These are phyloP conservation scores for Diprion similis DNA, from an alignment of 1,140 invertebrate genomes.

Conservation along the genomic window DNA sequence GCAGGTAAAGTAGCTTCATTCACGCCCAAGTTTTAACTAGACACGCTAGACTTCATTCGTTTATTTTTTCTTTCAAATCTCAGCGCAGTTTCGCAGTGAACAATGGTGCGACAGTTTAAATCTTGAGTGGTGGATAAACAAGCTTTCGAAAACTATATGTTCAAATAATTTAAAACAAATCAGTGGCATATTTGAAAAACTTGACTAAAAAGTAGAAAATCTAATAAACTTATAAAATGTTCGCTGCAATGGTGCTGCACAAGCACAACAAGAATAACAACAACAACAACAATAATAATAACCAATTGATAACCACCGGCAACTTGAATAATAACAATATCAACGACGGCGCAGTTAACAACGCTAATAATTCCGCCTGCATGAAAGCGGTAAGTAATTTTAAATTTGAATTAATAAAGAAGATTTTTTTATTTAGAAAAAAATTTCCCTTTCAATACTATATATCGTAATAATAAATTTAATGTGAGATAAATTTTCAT, in stretches of 20 bases:
- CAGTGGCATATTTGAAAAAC: background rate
- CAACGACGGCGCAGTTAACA: slow-evolving; percentile 50
- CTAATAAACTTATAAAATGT: slow-evolving; percentile 41
- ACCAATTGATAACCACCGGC: slow-evolving; percentile 32
- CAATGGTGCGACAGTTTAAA: background rate
- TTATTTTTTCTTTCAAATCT: too few species aligned
- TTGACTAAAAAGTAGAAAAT: background rate
- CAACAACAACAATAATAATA: slow-evolving; percentile 44
- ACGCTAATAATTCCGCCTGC: slow-evolving; percentile 41
- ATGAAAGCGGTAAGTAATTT: slow-evolving; percentile 49
- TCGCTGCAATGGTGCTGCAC: slow-evolving; percentile 58
- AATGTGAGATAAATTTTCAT: too few species aligned
- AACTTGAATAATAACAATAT: slow-evolving; percentile 47
- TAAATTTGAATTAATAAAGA: too few species aligned
- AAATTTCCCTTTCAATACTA: too few species aligned
- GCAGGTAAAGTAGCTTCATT: too few species aligned
- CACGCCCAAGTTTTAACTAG: too few species aligned
- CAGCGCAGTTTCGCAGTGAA: background rate
- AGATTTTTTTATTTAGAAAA: too few species aligned
- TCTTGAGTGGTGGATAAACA: background rate
- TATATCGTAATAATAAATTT: too few species aligned
- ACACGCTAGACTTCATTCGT: too few species aligned
- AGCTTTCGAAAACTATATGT: background rate
- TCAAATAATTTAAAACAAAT: background rate
- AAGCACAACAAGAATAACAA: slow-evolving; percentile 51